Evolutionary conservation across 2,797 vertebrate species (phyloP).

Genomic region (Tenualosa thibaudeaui): DNA sequence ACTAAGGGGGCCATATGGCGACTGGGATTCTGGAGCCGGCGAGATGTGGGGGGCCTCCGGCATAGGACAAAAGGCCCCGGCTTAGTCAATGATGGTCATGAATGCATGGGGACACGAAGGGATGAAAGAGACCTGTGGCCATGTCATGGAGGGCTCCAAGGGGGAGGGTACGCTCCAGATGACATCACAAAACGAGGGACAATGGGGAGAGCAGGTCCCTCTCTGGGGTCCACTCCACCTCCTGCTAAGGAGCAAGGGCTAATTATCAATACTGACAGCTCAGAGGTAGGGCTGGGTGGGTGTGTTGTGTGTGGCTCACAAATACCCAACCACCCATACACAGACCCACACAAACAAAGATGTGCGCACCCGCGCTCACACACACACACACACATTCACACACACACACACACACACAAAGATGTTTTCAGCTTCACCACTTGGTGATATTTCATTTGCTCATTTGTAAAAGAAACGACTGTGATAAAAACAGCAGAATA

Average conservation of each 20-base stretch:
- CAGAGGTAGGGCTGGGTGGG: not conserved
- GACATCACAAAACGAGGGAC: slow-evolving; percentile 46
- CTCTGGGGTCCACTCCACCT: slow-evolving; percentile 37
- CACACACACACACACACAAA: slow-evolving; percentile 10
- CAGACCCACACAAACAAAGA: not conserved
- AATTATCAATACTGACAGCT: slow-evolving; percentile 53
- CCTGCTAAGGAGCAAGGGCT: slow-evolving; percentile 49
- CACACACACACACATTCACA: not conserved
- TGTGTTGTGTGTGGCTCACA: not conserved
- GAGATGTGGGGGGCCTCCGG: slow-evolving; percentile 18
- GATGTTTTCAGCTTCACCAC: not conserved
- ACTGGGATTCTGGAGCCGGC: slow-evolving; percentile 38
- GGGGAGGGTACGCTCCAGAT: slow-evolving; percentile 36
- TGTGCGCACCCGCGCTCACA: not conserved
- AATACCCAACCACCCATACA: not conserved
- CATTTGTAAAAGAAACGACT: not conserved
- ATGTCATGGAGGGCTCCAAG: slow-evolving; percentile 36
- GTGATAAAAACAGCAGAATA: slow-evolving; percentile 12
- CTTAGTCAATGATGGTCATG: slow-evolving; percentile 43
- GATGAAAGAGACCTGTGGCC: slow-evolving; percentile 45
- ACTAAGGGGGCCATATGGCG: slow-evolving; percentile 52
- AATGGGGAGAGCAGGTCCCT: slow-evolving; percentile 52
- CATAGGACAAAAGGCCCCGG: slow-evolving; percentile 36
- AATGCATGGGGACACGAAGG: slow-evolving; percentile 51
- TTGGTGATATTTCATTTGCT: slow-evolving; percentile 7